These are phyloP conservation scores for Frieseomelitta varia DNA, from an alignment of 1,140 invertebrate genomes.

Conservation along the genomic window DNA sequence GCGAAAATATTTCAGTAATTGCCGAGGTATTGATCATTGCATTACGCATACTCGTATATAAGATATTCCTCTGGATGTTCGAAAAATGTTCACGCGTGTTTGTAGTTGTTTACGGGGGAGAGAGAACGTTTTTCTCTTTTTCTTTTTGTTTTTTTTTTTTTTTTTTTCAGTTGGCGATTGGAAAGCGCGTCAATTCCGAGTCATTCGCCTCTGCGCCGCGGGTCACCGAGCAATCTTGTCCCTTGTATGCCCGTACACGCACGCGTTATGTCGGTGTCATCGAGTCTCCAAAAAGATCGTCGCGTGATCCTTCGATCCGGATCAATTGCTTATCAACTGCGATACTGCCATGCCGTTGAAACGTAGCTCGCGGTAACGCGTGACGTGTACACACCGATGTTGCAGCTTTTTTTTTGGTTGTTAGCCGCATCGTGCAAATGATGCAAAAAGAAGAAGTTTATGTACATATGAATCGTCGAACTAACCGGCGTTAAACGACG, in stretches of 20 bases:
- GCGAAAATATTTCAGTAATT: no score
- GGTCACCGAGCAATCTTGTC: not conserved
- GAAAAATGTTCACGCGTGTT: no score
- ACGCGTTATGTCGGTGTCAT: not conserved
- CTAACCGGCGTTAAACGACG: not conserved
- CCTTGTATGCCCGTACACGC: no score
- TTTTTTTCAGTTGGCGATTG: not conserved
- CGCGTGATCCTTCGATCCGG: not conserved
- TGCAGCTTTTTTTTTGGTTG: not conserved
- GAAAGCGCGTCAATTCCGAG: slow-evolving; percentile 7
- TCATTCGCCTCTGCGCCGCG: not conserved
- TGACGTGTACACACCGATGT: not conserved
- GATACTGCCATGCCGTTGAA: not conserved
- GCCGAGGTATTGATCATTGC: no score
- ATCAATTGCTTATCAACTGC: not conserved
- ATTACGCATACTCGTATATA: no score
- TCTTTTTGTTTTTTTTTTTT: not conserved
- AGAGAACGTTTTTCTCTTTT: not conserved
- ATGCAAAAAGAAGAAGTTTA: not conserved
- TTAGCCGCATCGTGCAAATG: not conserved
- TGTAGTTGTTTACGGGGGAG: not conserved
- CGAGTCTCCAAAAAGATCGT: not conserved
- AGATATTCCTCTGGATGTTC: no score
- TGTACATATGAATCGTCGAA: not conserved
- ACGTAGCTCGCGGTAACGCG: not conserved